Evolutionary conservation across 1,140 invertebrate genomes (phyloP), one percentile per base, ranked within the genome.

Genomic region (Drosophila lowei): DNA sequence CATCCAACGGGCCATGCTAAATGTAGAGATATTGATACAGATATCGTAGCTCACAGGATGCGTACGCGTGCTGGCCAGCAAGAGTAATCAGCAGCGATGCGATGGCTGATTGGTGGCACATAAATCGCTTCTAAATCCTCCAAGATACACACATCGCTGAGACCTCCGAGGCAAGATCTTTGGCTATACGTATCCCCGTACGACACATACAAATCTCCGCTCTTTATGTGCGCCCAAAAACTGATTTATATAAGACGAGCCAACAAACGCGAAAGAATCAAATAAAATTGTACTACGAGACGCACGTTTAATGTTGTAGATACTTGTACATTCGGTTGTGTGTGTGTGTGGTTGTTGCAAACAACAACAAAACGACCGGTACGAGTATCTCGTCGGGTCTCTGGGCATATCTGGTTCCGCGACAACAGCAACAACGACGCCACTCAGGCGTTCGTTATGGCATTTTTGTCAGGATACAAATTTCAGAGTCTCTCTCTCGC

Each of bases 381-480:
- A 81, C 70, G 74, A 71, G 79, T 83, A 88, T 81, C 83, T 85
- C 80, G 72, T 52, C 47, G 48, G 50, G 57, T 62, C 46, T 53
- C 41, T 25, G 54, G 44, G 57, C 57, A 52, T 75, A 75, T 75
- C 72, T 75, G 72, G 71, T 76, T 76, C 72, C 72, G 72, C 83
- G 61, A 25, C 23, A 25, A 25, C 18, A 25, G 23, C 23, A 25
- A 25, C 23, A 25, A 4, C 23, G 23, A 79, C 73, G 83, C 76
- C 83, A 86, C 81, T 86, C 81, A 78, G 81, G 88, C 81, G 81
- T 86, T 86, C 81, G 88, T 86, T 86, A 86, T 86, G 83, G 83
- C 75, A 86, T 86, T 86, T n/a, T 86, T 86, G 83, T 86, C 81
- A 86, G n/a, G 81, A 86, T 88, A 86, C 83, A 86, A 86, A 85